A percentile compares a stretch with the other conserved stretches of the same genome.
Conservation (phyloP, 2,113 vertebrate species). For the Myodes glareolus region DNA sequence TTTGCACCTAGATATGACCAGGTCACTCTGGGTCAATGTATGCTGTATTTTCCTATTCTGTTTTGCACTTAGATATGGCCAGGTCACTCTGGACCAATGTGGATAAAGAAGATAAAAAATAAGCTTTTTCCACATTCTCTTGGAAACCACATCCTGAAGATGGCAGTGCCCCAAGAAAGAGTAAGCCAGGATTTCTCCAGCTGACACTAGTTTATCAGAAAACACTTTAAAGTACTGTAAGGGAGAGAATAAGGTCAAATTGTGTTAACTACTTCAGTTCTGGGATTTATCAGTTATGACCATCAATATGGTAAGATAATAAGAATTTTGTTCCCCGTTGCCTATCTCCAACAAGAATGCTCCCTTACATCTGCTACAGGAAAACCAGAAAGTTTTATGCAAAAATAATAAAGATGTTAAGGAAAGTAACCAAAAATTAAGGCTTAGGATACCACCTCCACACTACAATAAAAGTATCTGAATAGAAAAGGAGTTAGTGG, state of each 20-base stretch:
- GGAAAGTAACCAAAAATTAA: not conserved
- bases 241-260: not conserved
- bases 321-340: not conserved
- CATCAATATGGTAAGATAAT: slow-evolving; percentile 16
- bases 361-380: not conserved
- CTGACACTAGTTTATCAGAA: not conserved
- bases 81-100: not conserved
- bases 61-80: not conserved
- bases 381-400: not conserved
- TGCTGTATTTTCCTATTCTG: not conserved
- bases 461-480: not conserved
- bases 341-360: not conserved
- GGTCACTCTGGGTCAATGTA: not conserved
- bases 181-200: not conserved
- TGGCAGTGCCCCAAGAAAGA: not conserved
- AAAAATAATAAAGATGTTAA: slow-evolving; percentile 38
- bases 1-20: not conserved
- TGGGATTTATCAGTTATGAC: not conserved
- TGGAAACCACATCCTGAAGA: not conserved
- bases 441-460: not conserved
- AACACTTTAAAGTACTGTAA: not conserved
- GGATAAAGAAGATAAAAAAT: not conserved
- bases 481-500: not conserved
- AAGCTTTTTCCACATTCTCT: not conserved
- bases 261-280: not conserved